phyloP scores from a whole-genome alignment of 1,140 invertebrate genomes.

The Calosoma granatense region DNA sequence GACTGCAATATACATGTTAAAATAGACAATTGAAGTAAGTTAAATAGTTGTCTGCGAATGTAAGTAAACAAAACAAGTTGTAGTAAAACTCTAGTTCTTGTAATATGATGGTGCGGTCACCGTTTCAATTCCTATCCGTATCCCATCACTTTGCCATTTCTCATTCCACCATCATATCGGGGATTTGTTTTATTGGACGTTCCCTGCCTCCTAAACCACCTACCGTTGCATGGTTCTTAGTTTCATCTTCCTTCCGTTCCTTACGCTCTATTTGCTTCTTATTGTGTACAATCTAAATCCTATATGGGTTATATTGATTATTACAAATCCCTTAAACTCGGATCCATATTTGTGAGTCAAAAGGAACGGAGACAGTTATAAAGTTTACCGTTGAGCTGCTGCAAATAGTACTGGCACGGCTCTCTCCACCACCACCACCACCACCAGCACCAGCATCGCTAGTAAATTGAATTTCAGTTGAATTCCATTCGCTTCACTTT shows the following conservation, averaged over 20 bases:
- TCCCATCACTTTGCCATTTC: no score
- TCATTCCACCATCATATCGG: constrained; percentile 13
- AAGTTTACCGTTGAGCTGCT: neutral
- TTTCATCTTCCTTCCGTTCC: constrained; percentile 14
- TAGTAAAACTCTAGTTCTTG: no score
- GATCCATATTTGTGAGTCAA: neutral
- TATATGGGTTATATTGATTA: constrained; percentile 10
- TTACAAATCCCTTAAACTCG: constrained; percentile 6
- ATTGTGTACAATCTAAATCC: constrained; percentile 25
- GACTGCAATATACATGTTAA: no score
- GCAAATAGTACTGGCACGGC: neutral
- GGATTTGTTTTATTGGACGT: constrained; percentile 12
- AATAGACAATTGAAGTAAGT: no score
- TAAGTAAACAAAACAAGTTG: no score
- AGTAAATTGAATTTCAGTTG: no score
- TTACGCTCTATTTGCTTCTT: constrained; percentile 30
- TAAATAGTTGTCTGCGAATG: no score
- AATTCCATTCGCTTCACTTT: neutral
- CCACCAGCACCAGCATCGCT: no score
- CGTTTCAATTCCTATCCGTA: no score
- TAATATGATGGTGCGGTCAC: no score
- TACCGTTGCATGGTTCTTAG: neutral
- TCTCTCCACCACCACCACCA: neutral
- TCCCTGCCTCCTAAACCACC: neutral
- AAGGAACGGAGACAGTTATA: neutral